Percentiles rank a stretch among this genome's conserved stretches.
Conservation (phyloP, 2,797 vertebrate genomes). For the Argya squamiceps region DNA sequence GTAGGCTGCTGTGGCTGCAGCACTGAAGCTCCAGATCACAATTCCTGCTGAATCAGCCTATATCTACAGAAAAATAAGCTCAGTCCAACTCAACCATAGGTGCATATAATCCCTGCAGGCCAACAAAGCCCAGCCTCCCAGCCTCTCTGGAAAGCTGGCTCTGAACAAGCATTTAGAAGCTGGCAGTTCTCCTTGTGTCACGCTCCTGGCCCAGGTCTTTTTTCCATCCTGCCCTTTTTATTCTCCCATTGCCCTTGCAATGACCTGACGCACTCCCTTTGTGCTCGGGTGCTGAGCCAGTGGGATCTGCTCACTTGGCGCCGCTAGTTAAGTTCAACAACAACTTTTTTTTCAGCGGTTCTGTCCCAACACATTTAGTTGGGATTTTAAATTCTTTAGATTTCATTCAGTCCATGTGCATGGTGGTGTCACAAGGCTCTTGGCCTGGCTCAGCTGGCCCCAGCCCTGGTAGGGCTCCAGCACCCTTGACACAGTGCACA, state of each 20-base stretch:
- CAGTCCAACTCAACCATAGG: not conserved
- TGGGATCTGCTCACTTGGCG: constrained; percentile 1
- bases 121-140: not conserved
- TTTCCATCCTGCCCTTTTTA: constrained; percentile 58
- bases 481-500: not conserved
- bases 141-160: constrained; percentile 23
- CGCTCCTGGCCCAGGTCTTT: constrained; percentile 35
- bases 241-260: constrained; percentile 24
- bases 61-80: not conserved
- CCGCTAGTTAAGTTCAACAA: constrained; percentile 22
- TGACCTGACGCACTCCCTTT: constrained; percentile 31
- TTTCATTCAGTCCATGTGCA: constrained; percentile 44
- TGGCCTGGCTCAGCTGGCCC: not conserved
- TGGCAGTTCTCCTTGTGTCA: constrained; percentile 55
- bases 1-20: not conserved
- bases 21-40: not conserved
- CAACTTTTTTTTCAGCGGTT: not conserved
- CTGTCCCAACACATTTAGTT: constrained; percentile 38
- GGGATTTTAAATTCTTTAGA: constrained; percentile 61
- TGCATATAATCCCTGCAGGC: not conserved
- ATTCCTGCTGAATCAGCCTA: not conserved
- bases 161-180: constrained; percentile 24
- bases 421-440: constrained; percentile 28
- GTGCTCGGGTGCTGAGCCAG: constrained; percentile 36
- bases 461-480: constrained; percentile 50